A percentile compares a stretch with the other conserved stretches of the same genome.
Evolutionary conservation across 1,140 invertebrate species (phyloP).

Genomic region (Sminthurides bifidus): DNA sequence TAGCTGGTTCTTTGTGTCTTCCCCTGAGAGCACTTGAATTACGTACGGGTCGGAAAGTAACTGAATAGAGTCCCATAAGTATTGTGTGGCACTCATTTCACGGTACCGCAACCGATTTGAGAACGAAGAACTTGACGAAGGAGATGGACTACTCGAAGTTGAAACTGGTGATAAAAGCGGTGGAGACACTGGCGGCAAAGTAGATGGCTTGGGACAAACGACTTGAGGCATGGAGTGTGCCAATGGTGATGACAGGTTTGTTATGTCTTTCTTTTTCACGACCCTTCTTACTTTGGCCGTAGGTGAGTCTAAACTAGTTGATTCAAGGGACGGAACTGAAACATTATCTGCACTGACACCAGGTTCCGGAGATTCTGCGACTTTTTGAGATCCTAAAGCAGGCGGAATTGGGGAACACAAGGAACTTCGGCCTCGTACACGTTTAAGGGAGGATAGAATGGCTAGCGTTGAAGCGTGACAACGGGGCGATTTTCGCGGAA

Average conservation of each 20-base stretch:
- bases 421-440: neutral
- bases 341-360: neutral
- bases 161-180: neutral
- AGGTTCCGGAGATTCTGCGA: neutral
- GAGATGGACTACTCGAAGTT: neutral
- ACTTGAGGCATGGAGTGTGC: neutral
- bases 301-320: neutral
- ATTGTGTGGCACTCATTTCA: constrained; percentile 25
- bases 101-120: constrained; percentile 5
- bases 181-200: constrained; percentile 8
- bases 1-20: neutral
- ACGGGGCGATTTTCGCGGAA: constrained; percentile 65
- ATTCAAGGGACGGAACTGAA: neutral
- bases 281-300: neutral
- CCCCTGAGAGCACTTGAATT: constrained; percentile 20
- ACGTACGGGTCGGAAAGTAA: constrained; percentile 30
- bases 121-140: constrained; percentile 2
- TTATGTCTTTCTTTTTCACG: neutral
- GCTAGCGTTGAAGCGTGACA: constrained; percentile 73
- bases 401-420: neutral
- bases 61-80: constrained; percentile 29
- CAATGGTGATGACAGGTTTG: neutral
- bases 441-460: constrained; percentile 47
- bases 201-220: neutral
- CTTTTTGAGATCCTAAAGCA: no score